Conservation (phyloP, 2,888 invertebrate genomes). For the Philopedon plagiatum region DNA sequence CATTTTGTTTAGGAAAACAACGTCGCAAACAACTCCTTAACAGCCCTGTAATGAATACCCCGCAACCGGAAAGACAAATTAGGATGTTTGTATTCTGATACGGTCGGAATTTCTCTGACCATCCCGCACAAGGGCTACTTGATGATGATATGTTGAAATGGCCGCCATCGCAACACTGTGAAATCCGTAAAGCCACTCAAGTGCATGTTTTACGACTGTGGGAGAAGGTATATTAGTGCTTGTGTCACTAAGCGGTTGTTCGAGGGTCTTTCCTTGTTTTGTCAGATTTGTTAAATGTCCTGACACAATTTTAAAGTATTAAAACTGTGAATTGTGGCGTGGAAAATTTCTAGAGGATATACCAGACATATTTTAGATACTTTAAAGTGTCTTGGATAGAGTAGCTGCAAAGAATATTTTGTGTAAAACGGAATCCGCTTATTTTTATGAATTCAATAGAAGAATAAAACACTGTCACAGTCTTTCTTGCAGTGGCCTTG, state of each 20-base stretch:
- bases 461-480: too few species aligned
- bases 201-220: conserved; percentile 48
- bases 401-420: too few species aligned
- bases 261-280: conserved; percentile 41
- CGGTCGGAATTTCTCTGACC: conserved; percentile 41
- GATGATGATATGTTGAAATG: conserved; percentile 51
- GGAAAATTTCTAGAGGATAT: background rate
- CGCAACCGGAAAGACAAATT: conserved; percentile 36
- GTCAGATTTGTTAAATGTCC: conserved; percentile 45
- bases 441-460: too few species aligned
- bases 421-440: too few species aligned
- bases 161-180: conserved; percentile 39
- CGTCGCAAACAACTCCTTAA: conserved; percentile 7
- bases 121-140: conserved; percentile 40
- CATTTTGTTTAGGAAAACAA: too few species aligned
- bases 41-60: conserved; percentile 22
- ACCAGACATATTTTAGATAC: background rate
- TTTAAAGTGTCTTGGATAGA: background rate
- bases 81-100: conserved; percentile 49
- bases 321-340: conserved; percentile 6
- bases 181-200: conserved; percentile 50
- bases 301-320: conserved; percentile 6
- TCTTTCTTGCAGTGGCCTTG: too few species aligned
- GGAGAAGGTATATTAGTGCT: conserved; percentile 38
- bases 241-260: conserved; percentile 43